These are phyloP conservation scores for Melospiza melodia DNA, from an alignment of 2,113 vertebrate genomes.

Conservation along the genomic window DNA sequence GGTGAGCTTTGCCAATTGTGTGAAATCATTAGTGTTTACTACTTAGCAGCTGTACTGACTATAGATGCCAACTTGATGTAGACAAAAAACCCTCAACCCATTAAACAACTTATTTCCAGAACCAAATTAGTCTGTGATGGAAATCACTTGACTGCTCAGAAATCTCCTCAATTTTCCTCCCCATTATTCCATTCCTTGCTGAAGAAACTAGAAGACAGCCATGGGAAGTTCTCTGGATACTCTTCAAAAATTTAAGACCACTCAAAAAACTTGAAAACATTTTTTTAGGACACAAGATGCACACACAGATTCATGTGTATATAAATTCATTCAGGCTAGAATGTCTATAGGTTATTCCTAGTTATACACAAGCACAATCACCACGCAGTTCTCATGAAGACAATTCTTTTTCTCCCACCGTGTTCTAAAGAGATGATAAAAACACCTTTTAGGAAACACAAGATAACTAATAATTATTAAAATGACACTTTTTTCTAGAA, in stretches of 20 bases:
- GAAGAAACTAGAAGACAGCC: background rate
- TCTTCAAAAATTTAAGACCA: background rate
- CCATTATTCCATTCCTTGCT: background rate
- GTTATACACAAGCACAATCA: accelerated
- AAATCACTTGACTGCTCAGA: background rate
- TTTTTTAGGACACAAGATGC: background rate
- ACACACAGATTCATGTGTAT: accelerated
- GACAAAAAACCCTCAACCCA: accelerated
- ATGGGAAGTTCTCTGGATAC: background rate
- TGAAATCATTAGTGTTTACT: background rate
- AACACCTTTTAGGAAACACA: background rate
- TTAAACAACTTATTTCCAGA: background rate
- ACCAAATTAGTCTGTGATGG: background rate
- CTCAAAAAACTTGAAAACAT: background rate
- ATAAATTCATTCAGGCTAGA: background rate
- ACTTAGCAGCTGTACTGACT: background rate
- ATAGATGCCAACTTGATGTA: background rate
- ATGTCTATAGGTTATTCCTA: background rate
- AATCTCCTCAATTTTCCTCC: background rate
- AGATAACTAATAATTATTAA: background rate
- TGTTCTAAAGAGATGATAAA: background rate
- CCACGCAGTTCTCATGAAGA: background rate
- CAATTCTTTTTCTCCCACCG: background rate
- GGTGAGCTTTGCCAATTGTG: background rate
- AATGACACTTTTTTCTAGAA: background rate